Percentiles rank a stretch among this genome's conserved stretches.
Evolutionary conservation across 2,797 vertebrate species (phyloP).

Genomic region (Gouania willdenowi): DNA sequence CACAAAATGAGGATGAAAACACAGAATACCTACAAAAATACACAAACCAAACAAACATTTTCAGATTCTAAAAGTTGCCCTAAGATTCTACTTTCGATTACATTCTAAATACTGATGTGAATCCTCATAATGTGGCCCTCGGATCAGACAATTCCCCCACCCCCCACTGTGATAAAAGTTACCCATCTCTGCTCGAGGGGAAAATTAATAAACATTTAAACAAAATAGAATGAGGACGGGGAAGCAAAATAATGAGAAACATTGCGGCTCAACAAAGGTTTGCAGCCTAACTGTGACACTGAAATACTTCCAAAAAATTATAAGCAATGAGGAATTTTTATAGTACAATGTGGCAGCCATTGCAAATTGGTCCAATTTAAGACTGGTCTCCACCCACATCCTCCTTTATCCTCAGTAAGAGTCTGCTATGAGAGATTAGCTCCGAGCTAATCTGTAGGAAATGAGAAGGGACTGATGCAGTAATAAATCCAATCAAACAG

Average conservation of each 20-base stretch:
- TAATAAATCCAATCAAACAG: constrained; percentile 68
- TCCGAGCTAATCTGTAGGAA: constrained; percentile 59
- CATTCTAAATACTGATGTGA: too few relatives aligned
- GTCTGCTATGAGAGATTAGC: constrained; percentile 62
- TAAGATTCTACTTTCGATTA: too few relatives aligned
- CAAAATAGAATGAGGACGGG: constrained; percentile 9
- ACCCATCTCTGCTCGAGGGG: constrained; percentile 21
- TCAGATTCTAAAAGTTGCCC: too few relatives aligned
- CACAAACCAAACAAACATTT: too few relatives aligned
- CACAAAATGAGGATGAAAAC: too few relatives aligned
- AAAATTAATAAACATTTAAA: constrained; percentile 45
- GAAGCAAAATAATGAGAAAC: constrained; percentile 5
- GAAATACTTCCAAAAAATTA: too few relatives aligned
- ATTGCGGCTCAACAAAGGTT: constrained; percentile 20
- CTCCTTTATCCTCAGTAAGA: constrained; percentile 51
- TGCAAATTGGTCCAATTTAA: constrained; percentile 61
- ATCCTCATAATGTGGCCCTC: too few relatives aligned
- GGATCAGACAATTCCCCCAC: too few relatives aligned
- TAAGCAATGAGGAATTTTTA: too few relatives aligned
- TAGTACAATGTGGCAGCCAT: constrained; percentile 38
- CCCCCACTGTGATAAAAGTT: too few relatives aligned
- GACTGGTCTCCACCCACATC: constrained; percentile 52
- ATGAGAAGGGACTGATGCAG: constrained; percentile 55
- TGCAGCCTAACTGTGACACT: constrained; percentile 5
- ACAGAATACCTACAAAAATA: too few relatives aligned